Percentiles rank a stretch among this genome's conserved stretches.
These are phyloP conservation scores for Pomacea canaliculata DNA, from an alignment of 2,888 invertebrate genomes.

Conservation along the genomic window DNA sequence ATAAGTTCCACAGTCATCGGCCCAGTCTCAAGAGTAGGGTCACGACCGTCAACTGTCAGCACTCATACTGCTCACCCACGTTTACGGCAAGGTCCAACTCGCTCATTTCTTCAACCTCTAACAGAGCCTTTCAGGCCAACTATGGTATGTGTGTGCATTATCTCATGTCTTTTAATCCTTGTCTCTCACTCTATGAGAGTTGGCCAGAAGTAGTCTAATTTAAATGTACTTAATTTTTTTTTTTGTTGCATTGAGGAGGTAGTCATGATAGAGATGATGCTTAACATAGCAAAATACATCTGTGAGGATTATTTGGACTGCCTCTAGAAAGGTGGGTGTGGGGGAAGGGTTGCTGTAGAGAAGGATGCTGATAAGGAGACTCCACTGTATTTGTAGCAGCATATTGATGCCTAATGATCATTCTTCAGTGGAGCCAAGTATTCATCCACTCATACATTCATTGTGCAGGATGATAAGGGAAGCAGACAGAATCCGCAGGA, in stretches of 20 bases:
- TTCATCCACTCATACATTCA: neutral
- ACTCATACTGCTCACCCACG: constrained; percentile 9
- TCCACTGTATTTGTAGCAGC: no score
- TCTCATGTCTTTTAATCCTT: neutral
- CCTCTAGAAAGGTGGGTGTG: no score
- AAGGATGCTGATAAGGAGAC: no score
- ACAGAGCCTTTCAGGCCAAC: constrained; percentile 6
- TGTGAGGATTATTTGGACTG: no score
- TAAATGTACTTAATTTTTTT: no score
- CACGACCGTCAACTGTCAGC: constrained; percentile 1
- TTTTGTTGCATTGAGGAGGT: no score
- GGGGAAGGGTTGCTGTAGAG: no score
- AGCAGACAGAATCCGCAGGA: constrained; percentile 37
- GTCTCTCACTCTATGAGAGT: neutral
- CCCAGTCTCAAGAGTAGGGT: constrained; percentile 2
- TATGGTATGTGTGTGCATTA: neutral
- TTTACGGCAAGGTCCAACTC: constrained; percentile 12
- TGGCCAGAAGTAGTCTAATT: no score
- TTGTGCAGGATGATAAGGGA: constrained; percentile 32
- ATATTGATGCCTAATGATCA: no score
- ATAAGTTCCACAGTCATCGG: neutral
- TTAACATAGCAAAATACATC: no score
- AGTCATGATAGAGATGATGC: no score
- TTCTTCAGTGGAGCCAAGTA: no score
- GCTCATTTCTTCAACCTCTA: constrained; percentile 9